These are phyloP conservation scores for Macroramphosus scolopax DNA, from an alignment of 2,797 vertebrate species.

Conservation along the genomic window DNA sequence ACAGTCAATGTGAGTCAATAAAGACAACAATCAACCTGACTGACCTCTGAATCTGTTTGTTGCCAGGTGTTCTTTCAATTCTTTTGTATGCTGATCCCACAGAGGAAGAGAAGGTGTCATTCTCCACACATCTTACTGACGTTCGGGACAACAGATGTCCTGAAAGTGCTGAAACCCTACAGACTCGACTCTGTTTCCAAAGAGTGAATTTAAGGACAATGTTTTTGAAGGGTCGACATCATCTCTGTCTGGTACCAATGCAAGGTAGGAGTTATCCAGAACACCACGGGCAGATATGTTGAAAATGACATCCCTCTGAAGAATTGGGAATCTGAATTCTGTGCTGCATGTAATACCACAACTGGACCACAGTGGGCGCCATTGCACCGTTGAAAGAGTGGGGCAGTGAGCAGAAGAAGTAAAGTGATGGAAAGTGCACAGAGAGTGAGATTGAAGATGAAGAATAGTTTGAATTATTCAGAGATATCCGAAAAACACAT, in stretches of 20 bases:
- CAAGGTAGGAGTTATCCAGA: slow-evolving; percentile 46
- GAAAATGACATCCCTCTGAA: slow-evolving; percentile 55
- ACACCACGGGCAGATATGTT: slow-evolving; percentile 38
- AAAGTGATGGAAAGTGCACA: slow-evolving; percentile 59
- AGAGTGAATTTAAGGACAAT: too few relatives aligned
- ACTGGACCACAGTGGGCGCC: slow-evolving; percentile 60
- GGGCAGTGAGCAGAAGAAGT: slow-evolving; percentile 37
- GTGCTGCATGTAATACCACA: slow-evolving; percentile 61
- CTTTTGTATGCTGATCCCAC: slow-evolving; percentile 44
- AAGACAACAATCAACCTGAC: too few relatives aligned
- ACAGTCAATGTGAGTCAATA: slow-evolving; percentile 8
- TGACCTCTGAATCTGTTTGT: slow-evolving; percentile 43
- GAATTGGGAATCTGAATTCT: slow-evolving; percentile 41
- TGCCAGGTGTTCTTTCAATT: slow-evolving; percentile 65
- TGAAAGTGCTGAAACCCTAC: too few relatives aligned
- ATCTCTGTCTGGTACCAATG: too few relatives aligned
- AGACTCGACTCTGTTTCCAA: too few relatives aligned
- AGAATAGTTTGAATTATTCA: slow-evolving; percentile 45
- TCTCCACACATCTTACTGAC: slow-evolving; percentile 46
- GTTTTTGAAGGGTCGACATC: too few relatives aligned
- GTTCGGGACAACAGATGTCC: slow-evolving; percentile 55
- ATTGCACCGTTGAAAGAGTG: slow-evolving; percentile 56
- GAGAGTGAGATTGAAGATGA: slow-evolving; percentile 40
- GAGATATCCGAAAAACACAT: not conserved
- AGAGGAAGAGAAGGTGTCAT: slow-evolving; percentile 56